Evolutionary conservation across 2,888 invertebrate species (phyloP).

Genomic region (Aporophyla nigra): DNA sequence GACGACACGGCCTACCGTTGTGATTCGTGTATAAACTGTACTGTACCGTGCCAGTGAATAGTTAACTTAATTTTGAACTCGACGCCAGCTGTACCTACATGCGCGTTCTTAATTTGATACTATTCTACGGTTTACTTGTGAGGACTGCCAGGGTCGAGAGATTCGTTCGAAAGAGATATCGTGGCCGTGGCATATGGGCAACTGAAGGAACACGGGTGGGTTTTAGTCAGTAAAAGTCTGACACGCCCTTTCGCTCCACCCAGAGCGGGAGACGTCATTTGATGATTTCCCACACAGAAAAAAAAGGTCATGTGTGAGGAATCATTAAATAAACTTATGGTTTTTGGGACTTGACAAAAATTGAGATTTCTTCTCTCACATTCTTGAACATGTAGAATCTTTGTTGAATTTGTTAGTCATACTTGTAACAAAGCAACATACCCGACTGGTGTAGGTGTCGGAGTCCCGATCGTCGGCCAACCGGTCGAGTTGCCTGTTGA

Average conservation of each 20-base stretch:
- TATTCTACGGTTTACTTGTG: conserved; percentile 21
- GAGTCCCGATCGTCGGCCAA: conserved; percentile 86
- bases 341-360: too few species aligned
- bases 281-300: too few species aligned
- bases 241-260: too few species aligned
- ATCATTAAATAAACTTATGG: background rate
- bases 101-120: conserved; percentile 22
- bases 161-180: too few species aligned
- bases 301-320: background rate
- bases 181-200: too few species aligned
- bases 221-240: too few species aligned
- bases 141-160: background rate
- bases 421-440: conserved; percentile 68
- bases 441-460: conserved; percentile 85
- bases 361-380: too few species aligned
- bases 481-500: conserved; percentile 86
- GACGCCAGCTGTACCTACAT: conserved; percentile 20
- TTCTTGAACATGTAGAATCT: too few species aligned
- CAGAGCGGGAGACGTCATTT: too few species aligned
- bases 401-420: background rate
- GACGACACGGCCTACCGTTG: conserved; percentile 26
- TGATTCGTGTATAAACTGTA: conserved; percentile 50
- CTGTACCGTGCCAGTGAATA: conserved; percentile 27
- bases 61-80: conserved; percentile 63
- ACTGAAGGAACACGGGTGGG: too few species aligned